These are phyloP conservation scores for Sebastiscus albofasciatus DNA, from an alignment of 2,797 vertebrate genomes.

Conservation along the genomic window DNA sequence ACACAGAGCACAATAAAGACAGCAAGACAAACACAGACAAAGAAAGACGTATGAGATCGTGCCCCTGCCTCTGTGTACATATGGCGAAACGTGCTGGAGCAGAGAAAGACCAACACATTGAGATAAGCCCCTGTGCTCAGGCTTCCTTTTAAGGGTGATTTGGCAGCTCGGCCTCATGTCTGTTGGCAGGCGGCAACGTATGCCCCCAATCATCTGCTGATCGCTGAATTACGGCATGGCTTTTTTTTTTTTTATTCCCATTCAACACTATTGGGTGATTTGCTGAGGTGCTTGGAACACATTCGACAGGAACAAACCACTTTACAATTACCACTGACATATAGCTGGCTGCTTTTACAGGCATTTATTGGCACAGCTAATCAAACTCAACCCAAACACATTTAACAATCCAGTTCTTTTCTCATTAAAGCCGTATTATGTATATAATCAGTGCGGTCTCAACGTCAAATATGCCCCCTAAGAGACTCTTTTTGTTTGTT, in stretches of 20 bases:
- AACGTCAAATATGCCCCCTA: neutral
- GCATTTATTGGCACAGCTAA: slow-evolving; percentile 37
- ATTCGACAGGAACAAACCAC: slow-evolving; percentile 43
- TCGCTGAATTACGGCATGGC: slow-evolving; percentile 59
- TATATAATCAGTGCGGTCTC: neutral
- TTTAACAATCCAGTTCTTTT: neutral
- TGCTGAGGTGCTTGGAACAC: slow-evolving; percentile 49
- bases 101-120: slow-evolving; percentile 75
- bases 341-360: slow-evolving; percentile 46
- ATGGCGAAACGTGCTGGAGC: slow-evolving; percentile 64
- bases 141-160: slow-evolving; percentile 74
- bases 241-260: slow-evolving; percentile 40
- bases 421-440: slow-evolving; percentile 16
- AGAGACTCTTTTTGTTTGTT: slow-evolving; percentile 20
- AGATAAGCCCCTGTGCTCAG: slow-evolving; percentile 75
- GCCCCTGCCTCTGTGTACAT: slow-evolving; percentile 75
- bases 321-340: slow-evolving; percentile 40
- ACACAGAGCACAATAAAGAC: slow-evolving; percentile 65
- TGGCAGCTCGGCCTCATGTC: slow-evolving; percentile 68
- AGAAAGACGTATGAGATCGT: slow-evolving; percentile 75
- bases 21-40: slow-evolving; percentile 74
- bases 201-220: slow-evolving; percentile 74
- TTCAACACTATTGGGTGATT: slow-evolving; percentile 57
- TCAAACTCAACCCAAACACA: slow-evolving; percentile 25
- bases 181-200: slow-evolving; percentile 70